A percentile compares a stretch with the other conserved stretches of the same genome.
phyloP scores from a whole-genome alignment of 2,888 invertebrate genomes.

The Liodrosophila aerea region DNA sequence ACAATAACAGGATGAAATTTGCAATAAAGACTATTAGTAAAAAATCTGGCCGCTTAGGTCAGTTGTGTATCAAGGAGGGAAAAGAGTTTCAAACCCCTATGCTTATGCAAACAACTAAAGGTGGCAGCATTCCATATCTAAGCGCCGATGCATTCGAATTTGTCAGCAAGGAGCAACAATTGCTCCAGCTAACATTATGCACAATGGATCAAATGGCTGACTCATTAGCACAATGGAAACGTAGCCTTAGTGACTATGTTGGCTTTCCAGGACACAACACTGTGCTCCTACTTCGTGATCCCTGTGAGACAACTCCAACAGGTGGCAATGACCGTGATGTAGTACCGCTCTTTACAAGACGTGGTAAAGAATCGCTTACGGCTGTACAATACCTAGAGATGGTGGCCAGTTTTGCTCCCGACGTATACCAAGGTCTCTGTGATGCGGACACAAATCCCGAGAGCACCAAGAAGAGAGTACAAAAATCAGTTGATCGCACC shows the following conservation, averaged over 20 bases:
- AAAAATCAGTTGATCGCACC: conserved; percentile 89
- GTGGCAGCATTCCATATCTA: conserved; percentile 92
- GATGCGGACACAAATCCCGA: conserved; percentile 85
- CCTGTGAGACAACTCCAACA: conserved; percentile 85
- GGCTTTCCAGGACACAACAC: conserved; percentile 84
- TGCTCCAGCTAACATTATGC: conserved; percentile 89
- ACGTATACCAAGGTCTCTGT: conserved; percentile 90
- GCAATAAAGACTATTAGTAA: conserved; percentile 84
- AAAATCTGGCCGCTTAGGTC: conserved; percentile 87
- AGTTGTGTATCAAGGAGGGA: conserved; percentile 81
- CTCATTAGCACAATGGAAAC: conserved; percentile 86
- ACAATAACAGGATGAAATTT: conserved; percentile 88
- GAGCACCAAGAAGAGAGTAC: conserved; percentile 87
- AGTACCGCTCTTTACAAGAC: conserved; percentile 90
- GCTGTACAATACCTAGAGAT: conserved; percentile 89
- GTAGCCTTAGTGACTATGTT: conserved; percentile 88
- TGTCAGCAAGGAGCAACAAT: conserved; percentile 84
- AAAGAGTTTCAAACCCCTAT: conserved; percentile 88
- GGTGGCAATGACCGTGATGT: conserved; percentile 89
- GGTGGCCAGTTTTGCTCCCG: conserved; percentile 90
- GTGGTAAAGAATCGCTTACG: conserved; percentile 88
- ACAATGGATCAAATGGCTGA: conserved; percentile 87
- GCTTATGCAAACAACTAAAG: conserved; percentile 88
- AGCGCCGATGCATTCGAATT: conserved; percentile 88
- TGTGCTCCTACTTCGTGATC: conserved; percentile 84